Percentiles rank a stretch among this genome's conserved stretches.
Conservation (phyloP, 2,113 vertebrate species). For the Campylomormyrus tamandua region DNA sequence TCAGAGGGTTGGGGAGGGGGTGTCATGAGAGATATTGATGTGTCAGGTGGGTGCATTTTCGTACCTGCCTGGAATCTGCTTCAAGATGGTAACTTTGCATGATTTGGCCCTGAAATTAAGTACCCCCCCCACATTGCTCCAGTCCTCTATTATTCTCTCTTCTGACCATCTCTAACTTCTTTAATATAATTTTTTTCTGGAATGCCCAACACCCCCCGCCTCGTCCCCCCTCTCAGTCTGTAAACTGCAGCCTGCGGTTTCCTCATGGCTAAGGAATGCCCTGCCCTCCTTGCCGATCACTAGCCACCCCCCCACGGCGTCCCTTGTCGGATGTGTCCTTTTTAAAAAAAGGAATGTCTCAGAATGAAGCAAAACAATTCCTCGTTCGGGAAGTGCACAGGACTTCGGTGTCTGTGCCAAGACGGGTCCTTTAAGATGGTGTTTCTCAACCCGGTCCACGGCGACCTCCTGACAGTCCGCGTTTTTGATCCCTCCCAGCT, state of each 20-base stretch:
- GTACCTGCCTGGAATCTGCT: neutral
- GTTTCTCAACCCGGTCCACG: neutral
- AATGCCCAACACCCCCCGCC: neutral
- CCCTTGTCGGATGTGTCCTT: neutral
- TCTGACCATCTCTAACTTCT: neutral
- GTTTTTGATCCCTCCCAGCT: neutral
- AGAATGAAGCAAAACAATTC: neutral
- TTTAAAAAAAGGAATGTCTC: neutral
- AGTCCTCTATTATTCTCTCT: neutral
- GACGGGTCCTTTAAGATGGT: neutral
- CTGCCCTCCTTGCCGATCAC: neutral
- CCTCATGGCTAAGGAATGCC: conserved; percentile 22
- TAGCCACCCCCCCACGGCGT: neutral
- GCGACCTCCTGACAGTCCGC: neutral
- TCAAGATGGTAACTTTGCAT: conserved; percentile 20
- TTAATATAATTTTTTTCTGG: conserved; percentile 11
- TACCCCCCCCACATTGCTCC: neutral
- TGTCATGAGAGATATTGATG: neutral
- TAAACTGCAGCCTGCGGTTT: neutral
- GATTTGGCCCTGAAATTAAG: neutral
- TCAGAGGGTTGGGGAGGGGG: neutral
- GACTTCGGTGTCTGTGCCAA: neutral
- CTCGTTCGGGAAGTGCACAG: neutral
- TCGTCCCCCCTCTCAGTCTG: neutral
- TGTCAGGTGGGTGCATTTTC: conserved; percentile 42